phyloP scores from a whole-genome alignment of 2,888 invertebrate species.

The Drosophila monieri region DNA sequence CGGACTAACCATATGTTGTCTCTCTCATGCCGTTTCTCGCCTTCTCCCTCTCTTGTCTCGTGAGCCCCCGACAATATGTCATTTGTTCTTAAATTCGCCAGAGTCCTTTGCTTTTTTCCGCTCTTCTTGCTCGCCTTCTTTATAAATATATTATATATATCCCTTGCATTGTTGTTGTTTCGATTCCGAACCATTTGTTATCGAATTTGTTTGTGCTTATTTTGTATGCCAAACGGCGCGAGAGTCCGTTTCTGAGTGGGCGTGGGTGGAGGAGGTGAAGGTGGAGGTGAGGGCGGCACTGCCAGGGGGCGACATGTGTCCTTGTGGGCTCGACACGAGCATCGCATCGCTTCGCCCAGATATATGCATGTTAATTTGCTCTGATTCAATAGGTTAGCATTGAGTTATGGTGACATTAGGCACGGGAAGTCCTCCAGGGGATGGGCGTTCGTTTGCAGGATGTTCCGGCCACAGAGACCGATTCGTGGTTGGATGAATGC shows the following conservation, averaged over 20 bases:
- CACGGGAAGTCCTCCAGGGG: constrained; percentile 46
- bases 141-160: constrained; percentile 48
- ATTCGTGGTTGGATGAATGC: constrained; percentile 30
- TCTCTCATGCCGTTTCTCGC: not conserved
- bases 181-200: constrained; percentile 75
- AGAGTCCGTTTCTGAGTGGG: constrained; percentile 25
- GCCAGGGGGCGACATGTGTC: constrained; percentile 52
- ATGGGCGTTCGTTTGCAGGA: constrained; percentile 31
- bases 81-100: constrained; percentile 66
- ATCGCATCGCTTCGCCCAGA: constrained; percentile 17
- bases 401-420: constrained; percentile 72
- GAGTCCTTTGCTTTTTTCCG: constrained; percentile 54
- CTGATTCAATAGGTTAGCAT: constrained; percentile 75
- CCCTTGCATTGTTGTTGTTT: constrained; percentile 56
- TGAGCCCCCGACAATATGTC: constrained; percentile 73
- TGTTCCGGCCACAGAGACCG: constrained; percentile 13
- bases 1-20: constrained; percentile 28
- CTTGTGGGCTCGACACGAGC: constrained; percentile 37
- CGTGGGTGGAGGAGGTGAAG: constrained; percentile 13
- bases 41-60: constrained; percentile 29
- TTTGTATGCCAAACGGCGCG: constrained; percentile 59
- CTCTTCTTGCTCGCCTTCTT: constrained; percentile 4
- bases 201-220: constrained; percentile 73
- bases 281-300: not conserved
- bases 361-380: constrained; percentile 75